Conservation (phyloP, 1,140 invertebrate genomes). For the Ceratina calcarata region DNA sequence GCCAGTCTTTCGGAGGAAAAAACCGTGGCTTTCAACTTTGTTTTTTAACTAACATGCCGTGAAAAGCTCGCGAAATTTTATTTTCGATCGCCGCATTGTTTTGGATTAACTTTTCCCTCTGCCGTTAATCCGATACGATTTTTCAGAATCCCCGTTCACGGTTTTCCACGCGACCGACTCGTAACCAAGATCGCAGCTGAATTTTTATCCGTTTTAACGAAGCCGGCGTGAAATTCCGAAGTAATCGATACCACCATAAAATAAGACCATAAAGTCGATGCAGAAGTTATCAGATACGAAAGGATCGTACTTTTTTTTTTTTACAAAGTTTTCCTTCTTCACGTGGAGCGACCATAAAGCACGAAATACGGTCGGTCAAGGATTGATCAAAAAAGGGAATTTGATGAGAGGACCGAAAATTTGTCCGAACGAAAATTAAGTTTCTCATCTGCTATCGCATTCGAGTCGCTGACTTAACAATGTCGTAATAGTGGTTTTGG, state of each 20-base stretch:
- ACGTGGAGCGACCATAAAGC: not conserved
- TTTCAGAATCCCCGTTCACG: not conserved
- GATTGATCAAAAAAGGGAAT: not conserved
- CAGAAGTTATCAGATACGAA: too few relatives aligned
- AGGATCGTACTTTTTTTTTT: too few relatives aligned
- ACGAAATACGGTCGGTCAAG: not conserved
- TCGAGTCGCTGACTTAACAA: slow-evolving; percentile 15
- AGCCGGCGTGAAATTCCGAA: not conserved
- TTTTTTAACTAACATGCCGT: too few relatives aligned
- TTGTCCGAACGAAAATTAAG: slow-evolving; percentile 26
- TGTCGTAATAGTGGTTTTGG: not conserved
- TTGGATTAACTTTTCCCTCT: too few relatives aligned
- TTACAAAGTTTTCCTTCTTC: too few relatives aligned
- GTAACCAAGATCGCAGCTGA: not conserved
- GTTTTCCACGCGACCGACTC: slow-evolving; percentile 3
- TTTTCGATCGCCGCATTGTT: too few relatives aligned
- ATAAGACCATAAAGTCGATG: too few relatives aligned
- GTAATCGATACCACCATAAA: too few relatives aligned
- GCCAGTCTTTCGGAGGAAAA: not conserved
- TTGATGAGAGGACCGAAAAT: slow-evolving; percentile 5
- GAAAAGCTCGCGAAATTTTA: too few relatives aligned
- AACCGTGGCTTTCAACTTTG: too few relatives aligned
- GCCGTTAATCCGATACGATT: not conserved
- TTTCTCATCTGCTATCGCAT: not conserved
- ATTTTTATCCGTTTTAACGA: slow-evolving; percentile 6